Percentiles rank a stretch among this genome's conserved stretches.
phyloP scores from a whole-genome alignment of 2,888 invertebrate genomes.

The Piscicola geometra region DNA sequence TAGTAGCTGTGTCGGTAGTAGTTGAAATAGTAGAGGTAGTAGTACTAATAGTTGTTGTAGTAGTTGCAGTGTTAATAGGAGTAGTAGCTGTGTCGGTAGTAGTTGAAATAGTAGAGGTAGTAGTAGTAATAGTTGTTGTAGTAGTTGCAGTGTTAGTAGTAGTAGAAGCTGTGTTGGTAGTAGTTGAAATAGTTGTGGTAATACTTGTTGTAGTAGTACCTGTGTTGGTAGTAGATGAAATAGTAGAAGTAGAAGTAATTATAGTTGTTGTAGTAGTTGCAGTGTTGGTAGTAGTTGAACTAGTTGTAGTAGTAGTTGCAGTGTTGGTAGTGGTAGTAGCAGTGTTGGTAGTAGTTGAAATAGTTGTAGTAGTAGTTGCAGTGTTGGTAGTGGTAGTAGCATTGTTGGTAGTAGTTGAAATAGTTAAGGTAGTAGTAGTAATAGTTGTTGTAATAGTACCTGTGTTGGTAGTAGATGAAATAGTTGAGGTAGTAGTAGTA shows the following conservation, averaged over 20 bases:
- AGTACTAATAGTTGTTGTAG: not conserved
- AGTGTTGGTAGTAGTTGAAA: not conserved
- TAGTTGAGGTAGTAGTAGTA: too few relatives aligned
- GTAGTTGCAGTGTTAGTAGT: not conserved
- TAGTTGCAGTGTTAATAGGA: too few relatives aligned
- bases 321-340: not conserved
- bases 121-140: not conserved
- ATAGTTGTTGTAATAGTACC: not conserved
- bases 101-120: not conserved
- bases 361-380: not conserved
- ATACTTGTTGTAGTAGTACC: not conserved
- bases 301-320: not conserved
- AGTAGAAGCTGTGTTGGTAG: not conserved
- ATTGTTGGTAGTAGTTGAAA: not conserved
- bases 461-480: not conserved
- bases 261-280: not conserved
- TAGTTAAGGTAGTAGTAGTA: not conserved
- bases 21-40: not conserved
- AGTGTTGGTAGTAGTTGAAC: not conserved
- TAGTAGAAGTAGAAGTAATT: too few relatives aligned
- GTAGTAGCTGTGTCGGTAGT: not conserved
- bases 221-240: not conserved
- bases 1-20: not conserved
- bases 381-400: not conserved
- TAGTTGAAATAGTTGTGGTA: not conserved